Evolutionary conservation across 92 coral and sea anemone species (phyloP).

Genomic region (Anthopleura xanthogrammica): DNA sequence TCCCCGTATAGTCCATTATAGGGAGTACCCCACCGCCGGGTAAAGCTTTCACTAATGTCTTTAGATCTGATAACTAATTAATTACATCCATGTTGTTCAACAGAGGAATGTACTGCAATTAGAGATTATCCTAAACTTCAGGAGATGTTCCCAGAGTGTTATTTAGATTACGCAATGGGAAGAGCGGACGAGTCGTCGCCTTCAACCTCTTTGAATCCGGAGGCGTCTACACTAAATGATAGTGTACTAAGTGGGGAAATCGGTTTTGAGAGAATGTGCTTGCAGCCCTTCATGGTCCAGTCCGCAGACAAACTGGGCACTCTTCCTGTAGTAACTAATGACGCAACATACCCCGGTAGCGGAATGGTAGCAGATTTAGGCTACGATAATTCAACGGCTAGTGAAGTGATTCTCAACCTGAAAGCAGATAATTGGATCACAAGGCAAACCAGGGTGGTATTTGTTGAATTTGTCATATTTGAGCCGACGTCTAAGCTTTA

Average conservation of each 20-base stretch:
- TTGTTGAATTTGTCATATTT: conserved; percentile 27
- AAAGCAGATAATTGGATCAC: conserved; percentile 66
- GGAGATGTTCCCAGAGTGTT: conserved; percentile 52
- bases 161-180: conserved; percentile 24
- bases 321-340: conserved; percentile 48
- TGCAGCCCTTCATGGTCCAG: conserved; percentile 57
- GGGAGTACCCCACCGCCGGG: too few relatives aligned
- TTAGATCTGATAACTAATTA: neutral
- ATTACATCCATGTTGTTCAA: neutral
- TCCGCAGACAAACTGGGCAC: conserved; percentile 33
- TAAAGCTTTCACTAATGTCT: neutral
- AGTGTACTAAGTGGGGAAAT: conserved; percentile 20
- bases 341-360: conserved; percentile 48
- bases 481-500: conserved; percentile 61
- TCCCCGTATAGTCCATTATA: too few relatives aligned
- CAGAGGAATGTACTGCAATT: conserved; percentile 45
- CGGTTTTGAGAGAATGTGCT: conserved; percentile 31
- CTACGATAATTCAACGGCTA: conserved; percentile 62
- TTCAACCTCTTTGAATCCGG: conserved; percentile 3
- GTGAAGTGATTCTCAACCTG: conserved; percentile 51
- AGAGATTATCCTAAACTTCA: conserved; percentile 27
- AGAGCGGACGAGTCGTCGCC: conserved; percentile 21
- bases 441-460: too few relatives aligned
- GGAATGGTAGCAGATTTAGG: conserved; percentile 76
- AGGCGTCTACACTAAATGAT: conserved; percentile 2